Conservation (phyloP, 2,888 invertebrate genomes). For the Eremobia ochroleuca region DNA sequence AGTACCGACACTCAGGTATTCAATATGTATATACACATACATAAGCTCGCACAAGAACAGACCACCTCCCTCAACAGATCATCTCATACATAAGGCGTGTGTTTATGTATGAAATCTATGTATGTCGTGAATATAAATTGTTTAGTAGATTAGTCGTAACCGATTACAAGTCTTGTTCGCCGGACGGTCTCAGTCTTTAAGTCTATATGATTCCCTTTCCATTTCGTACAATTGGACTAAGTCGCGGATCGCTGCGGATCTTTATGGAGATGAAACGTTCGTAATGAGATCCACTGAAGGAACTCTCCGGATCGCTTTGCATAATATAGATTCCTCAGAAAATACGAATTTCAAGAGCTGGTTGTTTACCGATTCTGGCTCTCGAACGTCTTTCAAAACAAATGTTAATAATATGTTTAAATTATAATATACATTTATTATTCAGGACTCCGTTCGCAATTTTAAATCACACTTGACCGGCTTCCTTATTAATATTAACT, state of each 20-base stretch:
- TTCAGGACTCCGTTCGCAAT: slow-evolving; percentile 30
- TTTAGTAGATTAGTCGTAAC: slow-evolving; percentile 6
- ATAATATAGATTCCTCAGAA: slow-evolving; percentile 57
- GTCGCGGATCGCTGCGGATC: slow-evolving; percentile 25
- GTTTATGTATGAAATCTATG: not conserved
- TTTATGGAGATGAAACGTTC: slow-evolving; percentile 59
- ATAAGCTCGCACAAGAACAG: not conserved
- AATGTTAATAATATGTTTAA: slow-evolving; percentile 40
- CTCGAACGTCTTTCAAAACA: slow-evolving; percentile 40
- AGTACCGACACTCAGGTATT: not conserved
- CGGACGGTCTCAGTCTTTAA: slow-evolving; percentile 1
- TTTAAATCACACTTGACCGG: slow-evolving; percentile 35
- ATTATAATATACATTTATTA: slow-evolving; percentile 36
- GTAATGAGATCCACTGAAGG: slow-evolving; percentile 56
- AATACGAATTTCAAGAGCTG: slow-evolving; percentile 34
- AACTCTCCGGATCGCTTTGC: slow-evolving; percentile 55
- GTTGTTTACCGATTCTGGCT: slow-evolving; percentile 50
- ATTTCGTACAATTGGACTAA: slow-evolving; percentile 27
- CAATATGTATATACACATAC: not conserved
- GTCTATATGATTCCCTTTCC: slow-evolving; percentile 5
- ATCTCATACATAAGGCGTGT: not conserved
- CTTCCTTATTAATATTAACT: slow-evolving; percentile 35
- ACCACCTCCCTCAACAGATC: no score
- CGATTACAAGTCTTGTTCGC: not conserved
- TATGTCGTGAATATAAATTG: not conserved